Conservation (phyloP, 2,113 vertebrate species). For the Podiceps cristatus region DNA sequence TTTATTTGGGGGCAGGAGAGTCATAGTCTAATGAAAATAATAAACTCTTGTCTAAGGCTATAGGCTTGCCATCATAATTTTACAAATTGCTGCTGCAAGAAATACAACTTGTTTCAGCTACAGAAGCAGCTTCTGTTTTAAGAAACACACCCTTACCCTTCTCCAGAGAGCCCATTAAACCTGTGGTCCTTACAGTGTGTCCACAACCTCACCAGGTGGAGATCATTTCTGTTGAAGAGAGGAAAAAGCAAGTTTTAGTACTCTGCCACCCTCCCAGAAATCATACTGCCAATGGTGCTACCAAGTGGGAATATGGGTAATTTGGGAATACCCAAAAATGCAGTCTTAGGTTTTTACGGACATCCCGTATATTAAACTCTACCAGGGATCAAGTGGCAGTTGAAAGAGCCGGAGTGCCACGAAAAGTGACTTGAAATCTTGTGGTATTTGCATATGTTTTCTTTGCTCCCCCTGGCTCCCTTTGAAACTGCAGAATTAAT, state of each 20-base stretch:
- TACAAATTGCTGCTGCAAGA: not conserved
- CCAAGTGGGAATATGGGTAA: not conserved
- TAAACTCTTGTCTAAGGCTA: not conserved
- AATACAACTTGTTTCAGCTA: not conserved
- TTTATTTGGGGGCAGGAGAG: not conserved
- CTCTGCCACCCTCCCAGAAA: not conserved
- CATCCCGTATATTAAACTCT: not conserved
- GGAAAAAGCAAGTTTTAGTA: not conserved
- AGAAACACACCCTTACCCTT: not conserved
- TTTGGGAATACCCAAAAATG: not conserved
- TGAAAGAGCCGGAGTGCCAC: not conserved
- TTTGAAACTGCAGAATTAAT: not conserved
- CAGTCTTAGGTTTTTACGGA: not conserved
- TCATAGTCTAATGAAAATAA: not conserved
- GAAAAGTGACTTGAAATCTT: not conserved
- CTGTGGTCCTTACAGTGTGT: not conserved
- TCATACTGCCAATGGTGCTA: not conserved
- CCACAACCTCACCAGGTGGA: not conserved
- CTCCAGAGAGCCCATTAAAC: not conserved
- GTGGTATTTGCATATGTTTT: not conserved
- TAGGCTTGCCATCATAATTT: not conserved
- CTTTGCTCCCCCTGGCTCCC: not conserved
- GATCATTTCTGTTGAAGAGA: not conserved
- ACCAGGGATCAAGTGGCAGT: not conserved
- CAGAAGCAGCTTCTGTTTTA: not conserved